These are phyloP conservation scores for Tinamus guttatus DNA, from an alignment of 2,113 vertebrate species.

Conservation along the genomic window DNA sequence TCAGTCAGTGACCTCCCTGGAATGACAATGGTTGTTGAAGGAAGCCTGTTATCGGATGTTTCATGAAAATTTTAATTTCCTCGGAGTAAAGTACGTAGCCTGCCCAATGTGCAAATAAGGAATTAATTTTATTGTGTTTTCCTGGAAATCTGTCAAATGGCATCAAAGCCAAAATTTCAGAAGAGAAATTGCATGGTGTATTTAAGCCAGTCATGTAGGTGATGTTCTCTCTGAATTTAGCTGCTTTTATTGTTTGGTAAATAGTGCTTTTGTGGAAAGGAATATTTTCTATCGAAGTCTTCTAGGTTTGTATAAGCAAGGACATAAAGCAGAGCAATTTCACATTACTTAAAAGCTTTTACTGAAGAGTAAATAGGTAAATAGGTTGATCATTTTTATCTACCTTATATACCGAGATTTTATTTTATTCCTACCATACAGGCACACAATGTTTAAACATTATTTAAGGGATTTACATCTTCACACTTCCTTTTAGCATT, in stretches of 20 bases:
- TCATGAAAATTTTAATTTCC: conserved; percentile 76
- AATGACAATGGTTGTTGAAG: conserved; percentile 79
- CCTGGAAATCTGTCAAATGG: conserved; percentile 59
- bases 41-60: conserved; percentile 59
- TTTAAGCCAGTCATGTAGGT: background rate
- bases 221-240: background rate
- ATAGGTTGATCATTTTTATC: background rate
- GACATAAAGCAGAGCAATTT: background rate
- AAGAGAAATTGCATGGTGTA: conserved; percentile 2
- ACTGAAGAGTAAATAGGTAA: background rate
- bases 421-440: background rate
- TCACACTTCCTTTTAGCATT: background rate
- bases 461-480: background rate
- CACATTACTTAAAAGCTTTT: background rate
- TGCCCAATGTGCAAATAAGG: conserved; percentile 22
- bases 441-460: background rate
- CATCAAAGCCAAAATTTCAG: conserved; percentile 43
- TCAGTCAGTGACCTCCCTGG: conserved; percentile 64
- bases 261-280: conserved; percentile 18
- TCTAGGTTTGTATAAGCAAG: background rate
- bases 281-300: background rate
- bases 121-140: conserved; percentile 75
- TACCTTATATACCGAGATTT: background rate
- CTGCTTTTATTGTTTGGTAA: conserved; percentile 32
- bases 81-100: conserved; percentile 68